phyloP scores from a whole-genome alignment of 1,140 invertebrate species.

The Penaeus indicus region DNA sequence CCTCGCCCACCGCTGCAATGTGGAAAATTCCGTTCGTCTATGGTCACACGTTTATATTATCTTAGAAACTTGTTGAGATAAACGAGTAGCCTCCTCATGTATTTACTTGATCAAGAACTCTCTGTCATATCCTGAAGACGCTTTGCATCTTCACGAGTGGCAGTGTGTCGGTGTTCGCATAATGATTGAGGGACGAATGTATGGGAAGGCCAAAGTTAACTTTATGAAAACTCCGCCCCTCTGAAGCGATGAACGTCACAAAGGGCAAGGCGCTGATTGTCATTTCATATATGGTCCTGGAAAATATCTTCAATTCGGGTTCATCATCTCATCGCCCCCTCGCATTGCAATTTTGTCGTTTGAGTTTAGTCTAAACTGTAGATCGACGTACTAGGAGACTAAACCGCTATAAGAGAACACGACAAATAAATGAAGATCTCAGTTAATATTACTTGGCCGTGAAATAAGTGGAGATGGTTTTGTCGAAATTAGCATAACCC shows the following conservation, averaged over 20 bases:
- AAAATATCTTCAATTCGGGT: neutral
- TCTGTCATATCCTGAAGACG: no score
- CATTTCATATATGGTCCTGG: slow-evolving; percentile 36
- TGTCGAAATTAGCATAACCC: slow-evolving; percentile 45
- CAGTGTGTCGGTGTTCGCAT: no score
- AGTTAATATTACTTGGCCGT: neutral
- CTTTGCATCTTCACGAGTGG: no score
- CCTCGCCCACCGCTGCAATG: slow-evolving; percentile 33
- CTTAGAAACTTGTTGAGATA: neutral
- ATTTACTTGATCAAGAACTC: neutral
- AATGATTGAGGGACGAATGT: slow-evolving; percentile 26
- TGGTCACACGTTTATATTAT: slow-evolving; percentile 44
- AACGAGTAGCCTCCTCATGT: neutral
- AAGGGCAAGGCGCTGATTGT: slow-evolving; percentile 7
- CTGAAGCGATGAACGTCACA: slow-evolving; percentile 25
- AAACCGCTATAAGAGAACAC: neutral
- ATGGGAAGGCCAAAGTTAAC: neutral
- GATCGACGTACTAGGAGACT: neutral
- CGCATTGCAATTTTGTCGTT: neutral
- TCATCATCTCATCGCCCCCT: neutral
- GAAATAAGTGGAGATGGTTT: neutral
- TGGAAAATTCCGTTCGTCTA: slow-evolving; percentile 57
- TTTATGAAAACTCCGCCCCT: neutral
- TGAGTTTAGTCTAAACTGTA: neutral
- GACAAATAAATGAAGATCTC: slow-evolving; percentile 22